These are phyloP conservation scores for Drosophila pseudoobscura DNA, from an alignment of 1,140 invertebrate species.

Conservation along the genomic window DNA sequence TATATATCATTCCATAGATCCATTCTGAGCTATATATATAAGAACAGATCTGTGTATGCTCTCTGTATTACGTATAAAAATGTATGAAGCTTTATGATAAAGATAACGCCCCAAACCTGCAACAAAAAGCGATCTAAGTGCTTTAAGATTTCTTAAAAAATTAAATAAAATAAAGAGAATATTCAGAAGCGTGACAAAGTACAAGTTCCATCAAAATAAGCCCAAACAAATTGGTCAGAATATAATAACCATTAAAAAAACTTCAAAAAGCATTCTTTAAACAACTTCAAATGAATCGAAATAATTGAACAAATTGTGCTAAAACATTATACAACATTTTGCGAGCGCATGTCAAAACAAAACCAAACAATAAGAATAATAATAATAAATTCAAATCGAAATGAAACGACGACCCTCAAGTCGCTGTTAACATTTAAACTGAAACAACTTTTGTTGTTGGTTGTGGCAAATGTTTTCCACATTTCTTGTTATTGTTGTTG, in stretches of 20 bases:
- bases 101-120: not conserved
- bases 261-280: too few relatives aligned
- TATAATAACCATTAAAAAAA: too few relatives aligned
- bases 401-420: constrained; percentile 48
- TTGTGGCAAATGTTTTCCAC: constrained; percentile 37
- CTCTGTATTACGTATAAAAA: too few relatives aligned
- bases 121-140: not conserved
- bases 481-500: not conserved
- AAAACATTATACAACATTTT: constrained; percentile 11
- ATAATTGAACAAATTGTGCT: not conserved
- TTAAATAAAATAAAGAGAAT: not conserved
- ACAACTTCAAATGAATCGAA: too few relatives aligned
- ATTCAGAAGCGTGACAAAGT: not conserved
- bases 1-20: too few relatives aligned
- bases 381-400: constrained; percentile 10
- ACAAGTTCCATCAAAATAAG: not conserved
- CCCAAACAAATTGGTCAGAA: not conserved
- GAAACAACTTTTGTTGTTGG: constrained; percentile 48
- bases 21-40: too few relatives aligned
- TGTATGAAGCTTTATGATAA: too few relatives aligned
- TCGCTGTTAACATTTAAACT: constrained; percentile 34
- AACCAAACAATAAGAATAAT: not conserved
- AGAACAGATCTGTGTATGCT: too few relatives aligned
- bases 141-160: not conserved
- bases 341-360: constrained; percentile 15